A percentile compares a stretch with the other conserved stretches of the same genome.
phyloP scores from a whole-genome alignment of 2,888 invertebrate genomes.

The Anthophora plumipes region DNA sequence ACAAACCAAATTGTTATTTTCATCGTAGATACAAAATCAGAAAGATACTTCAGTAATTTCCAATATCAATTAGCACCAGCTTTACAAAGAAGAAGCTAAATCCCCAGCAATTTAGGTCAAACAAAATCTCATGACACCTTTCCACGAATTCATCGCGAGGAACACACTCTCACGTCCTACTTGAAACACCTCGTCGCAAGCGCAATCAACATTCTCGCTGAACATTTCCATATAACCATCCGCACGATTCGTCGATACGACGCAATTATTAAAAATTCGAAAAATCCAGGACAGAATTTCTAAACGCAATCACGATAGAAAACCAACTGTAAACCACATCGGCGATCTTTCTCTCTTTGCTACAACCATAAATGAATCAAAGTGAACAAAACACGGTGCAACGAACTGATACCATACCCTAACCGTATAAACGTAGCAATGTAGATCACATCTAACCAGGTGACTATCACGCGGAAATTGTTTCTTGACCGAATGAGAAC shows the following conservation, averaged over 20 bases:
- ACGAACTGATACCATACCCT: background rate
- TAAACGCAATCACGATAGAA: background rate
- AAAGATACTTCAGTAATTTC: background rate
- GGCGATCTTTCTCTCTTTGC: background rate
- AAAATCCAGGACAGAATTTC: background rate
- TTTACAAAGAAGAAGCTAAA: background rate
- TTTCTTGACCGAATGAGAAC: constrained; percentile 20
- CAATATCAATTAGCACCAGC: background rate
- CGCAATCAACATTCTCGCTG: background rate
- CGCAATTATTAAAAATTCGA: background rate
- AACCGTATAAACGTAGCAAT: background rate
- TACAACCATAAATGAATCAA: background rate
- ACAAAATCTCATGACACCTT: background rate
- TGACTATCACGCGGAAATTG: constrained; percentile 38
- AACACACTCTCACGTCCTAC: constrained; percentile 15
- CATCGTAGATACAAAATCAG: background rate
- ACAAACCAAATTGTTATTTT: background rate
- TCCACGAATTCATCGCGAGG: background rate
- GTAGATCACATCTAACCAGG: background rate
- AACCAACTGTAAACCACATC: no score
- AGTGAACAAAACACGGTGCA: constrained; percentile 4
- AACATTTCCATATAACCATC: background rate
- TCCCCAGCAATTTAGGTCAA: background rate
- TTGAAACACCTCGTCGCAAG: background rate
- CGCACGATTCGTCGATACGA: constrained; percentile 6